These are phyloP conservation scores for Murina feae DNA, from an alignment of 2,113 vertebrate genomes.

Conservation along the genomic window DNA sequence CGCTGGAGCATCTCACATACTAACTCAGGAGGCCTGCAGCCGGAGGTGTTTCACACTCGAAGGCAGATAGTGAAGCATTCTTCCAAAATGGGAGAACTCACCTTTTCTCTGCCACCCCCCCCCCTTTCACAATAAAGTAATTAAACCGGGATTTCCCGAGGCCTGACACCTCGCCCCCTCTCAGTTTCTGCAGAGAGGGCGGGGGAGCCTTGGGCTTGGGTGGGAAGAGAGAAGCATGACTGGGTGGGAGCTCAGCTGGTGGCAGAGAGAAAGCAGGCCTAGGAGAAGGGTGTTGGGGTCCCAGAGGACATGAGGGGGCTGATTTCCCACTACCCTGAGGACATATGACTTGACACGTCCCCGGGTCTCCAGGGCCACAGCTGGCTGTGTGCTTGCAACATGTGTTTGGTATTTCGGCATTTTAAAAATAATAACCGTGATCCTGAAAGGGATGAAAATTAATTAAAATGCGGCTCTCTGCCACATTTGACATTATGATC, in stretches of 20 bases:
- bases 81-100: conserved; percentile 66
- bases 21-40: conserved; percentile 72
- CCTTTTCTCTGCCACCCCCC: background rate
- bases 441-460: conserved; percentile 62
- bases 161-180: background rate
- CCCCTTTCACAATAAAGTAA: conserved; percentile 41
- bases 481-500: conserved; percentile 5
- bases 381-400: conserved; percentile 42
- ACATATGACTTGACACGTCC: conserved; percentile 60
- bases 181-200: background rate
- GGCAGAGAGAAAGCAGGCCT: background rate
- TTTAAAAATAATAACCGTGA: conserved; percentile 66
- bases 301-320: background rate
- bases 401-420: conserved; percentile 68
- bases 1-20: conserved; percentile 61
- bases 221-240: background rate
- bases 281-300: background rate
- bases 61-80: conserved; percentile 74
- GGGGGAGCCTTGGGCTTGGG: background rate
- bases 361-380: conserved; percentile 30
- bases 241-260: background rate
- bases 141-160: conserved; percentile 52
- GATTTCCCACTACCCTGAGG: conserved; percentile 51
- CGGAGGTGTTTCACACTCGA: conserved; percentile 62
- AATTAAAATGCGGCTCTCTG: conserved; percentile 63